A percentile compares a stretch with the other conserved stretches of the same genome.
Conservation (phyloP, 2,113 vertebrate species). For the Pitta sordida region DNA sequence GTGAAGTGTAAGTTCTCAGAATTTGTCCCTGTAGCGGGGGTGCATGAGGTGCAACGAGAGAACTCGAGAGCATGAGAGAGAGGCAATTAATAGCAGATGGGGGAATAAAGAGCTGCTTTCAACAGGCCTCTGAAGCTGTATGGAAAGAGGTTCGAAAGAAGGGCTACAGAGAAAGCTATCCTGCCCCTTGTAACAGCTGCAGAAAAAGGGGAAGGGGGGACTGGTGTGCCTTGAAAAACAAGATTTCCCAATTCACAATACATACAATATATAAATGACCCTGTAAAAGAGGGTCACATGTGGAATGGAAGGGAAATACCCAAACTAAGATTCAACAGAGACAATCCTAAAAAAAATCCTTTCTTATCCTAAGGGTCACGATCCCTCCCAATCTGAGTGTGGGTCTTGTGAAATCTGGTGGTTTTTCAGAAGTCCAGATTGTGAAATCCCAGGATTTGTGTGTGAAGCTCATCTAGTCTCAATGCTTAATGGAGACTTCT, state of each 20-base stretch:
- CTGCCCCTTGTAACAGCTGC: not conserved
- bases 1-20: not conserved
- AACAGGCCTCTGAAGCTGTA: not conserved
- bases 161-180: not conserved
- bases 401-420: constrained; percentile 33
- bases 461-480: not conserved
- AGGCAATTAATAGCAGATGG: not conserved
- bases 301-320: not conserved
- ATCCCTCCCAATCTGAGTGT: not conserved
- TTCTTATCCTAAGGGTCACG: not conserved
- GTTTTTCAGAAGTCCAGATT: constrained; percentile 23
- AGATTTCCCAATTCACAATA: not conserved
- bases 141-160: not conserved
- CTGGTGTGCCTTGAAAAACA: not conserved
- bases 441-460: constrained; percentile 14
- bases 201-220: not conserved
- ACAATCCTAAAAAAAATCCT: not conserved
- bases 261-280: not conserved
- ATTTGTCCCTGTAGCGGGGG: not conserved
- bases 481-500: not conserved
- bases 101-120: not conserved
- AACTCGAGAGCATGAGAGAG: not conserved
- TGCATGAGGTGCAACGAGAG: not conserved
- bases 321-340: not conserved
- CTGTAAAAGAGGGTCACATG: not conserved